Base-by-base conservation (phyloP, 2,113 vertebrate species). In the Dipodomys spectabilis region DNA sequence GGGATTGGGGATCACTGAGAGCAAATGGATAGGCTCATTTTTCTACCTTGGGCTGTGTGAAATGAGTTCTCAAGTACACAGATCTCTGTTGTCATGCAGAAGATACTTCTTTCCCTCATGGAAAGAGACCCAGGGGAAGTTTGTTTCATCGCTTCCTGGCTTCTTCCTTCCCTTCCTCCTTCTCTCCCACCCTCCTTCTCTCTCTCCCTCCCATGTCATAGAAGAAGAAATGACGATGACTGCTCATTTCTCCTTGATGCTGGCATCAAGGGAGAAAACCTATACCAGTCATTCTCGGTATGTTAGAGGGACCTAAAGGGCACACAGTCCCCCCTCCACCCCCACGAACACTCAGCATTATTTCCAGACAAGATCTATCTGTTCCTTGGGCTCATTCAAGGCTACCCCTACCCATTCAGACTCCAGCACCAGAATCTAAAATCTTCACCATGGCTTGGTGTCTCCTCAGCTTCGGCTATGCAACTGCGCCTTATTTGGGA, bases 61-160 rank as follows among this genome's bases (percentile, higher is more conserved):
- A 94, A 92, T 83, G 85, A 92, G 82, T 68, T 92, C 67, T 79
- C 45, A 25, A 57, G 88, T 62, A 86, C 90, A 68, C 74, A 80
- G 75, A 77, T 23, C 20, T 79, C 60, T 80, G 8, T 27, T 57
- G 83, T 83, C 86, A 75, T 20, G 6, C 1, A 27, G 39, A 82
- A 49, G 23, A 10, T 35, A 35, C 57, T 88, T 79, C 49, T 35
- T 49, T 28, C 30, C 30, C n/a, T 39, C 75, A 22, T 79, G 44
- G n/a, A 8, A 71, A 91, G 20, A 73, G 79, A 72, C 30, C 32
- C 18, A 39, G 11, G 30, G 27, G 49, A 25, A 35, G 12, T 57
- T 57, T 57, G 53, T 57, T 57, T 57, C 53, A 18, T 11, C 16
- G 4, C 53, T 18, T 12, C 53, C 39, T 19, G 85, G 90, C 67